phyloP scores from a whole-genome alignment of 1,140 invertebrate species.

The Ceratoteleas bidentatus region DNA sequence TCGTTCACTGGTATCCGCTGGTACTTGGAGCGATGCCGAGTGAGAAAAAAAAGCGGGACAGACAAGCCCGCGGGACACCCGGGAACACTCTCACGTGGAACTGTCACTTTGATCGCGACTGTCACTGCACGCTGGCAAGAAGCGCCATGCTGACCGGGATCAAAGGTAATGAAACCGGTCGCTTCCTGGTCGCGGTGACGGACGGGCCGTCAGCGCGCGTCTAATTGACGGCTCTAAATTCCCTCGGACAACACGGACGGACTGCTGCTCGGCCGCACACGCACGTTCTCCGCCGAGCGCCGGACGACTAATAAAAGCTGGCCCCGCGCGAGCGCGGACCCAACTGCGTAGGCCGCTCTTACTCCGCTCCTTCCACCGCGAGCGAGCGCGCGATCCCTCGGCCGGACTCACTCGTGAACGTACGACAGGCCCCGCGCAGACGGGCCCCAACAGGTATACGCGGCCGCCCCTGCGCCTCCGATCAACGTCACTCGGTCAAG shows the following conservation, averaged over 20 bases:
- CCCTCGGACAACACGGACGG: conserved; percentile 24
- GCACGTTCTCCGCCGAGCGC: conserved; percentile 78
- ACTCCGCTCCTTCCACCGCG: conserved; percentile 73
- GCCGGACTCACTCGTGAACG: conserved; percentile 32
- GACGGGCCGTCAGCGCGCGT: conserved; percentile 35
- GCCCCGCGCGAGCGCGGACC: conserved; percentile 70
- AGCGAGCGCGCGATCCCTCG: conserved; percentile 34
- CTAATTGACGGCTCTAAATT: conserved; percentile 54
- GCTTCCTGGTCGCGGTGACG: conserved; percentile 41
- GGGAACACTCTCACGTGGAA: conserved; percentile 72
- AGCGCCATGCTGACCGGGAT: conserved; percentile 68
- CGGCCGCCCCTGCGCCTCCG: conserved; percentile 29
- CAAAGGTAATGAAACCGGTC: conserved; percentile 69
- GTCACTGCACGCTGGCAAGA: conserved; percentile 50
- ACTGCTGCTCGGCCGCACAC: conserved; percentile 60
- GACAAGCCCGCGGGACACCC: conserved; percentile 16
- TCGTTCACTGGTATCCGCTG: conserved; percentile 24
- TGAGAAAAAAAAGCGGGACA: not conserved
- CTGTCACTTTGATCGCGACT: conserved; percentile 71
- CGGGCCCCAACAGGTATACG: conserved; percentile 56
- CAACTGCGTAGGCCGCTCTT: conserved; percentile 79
- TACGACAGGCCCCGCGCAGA: no score
- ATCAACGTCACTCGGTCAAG: conserved; percentile 76
- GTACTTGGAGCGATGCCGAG: no score
- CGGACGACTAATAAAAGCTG: conserved; percentile 80